phyloP scores from a whole-genome alignment of 2,888 invertebrate genomes.

The Melieria omissa region DNA sequence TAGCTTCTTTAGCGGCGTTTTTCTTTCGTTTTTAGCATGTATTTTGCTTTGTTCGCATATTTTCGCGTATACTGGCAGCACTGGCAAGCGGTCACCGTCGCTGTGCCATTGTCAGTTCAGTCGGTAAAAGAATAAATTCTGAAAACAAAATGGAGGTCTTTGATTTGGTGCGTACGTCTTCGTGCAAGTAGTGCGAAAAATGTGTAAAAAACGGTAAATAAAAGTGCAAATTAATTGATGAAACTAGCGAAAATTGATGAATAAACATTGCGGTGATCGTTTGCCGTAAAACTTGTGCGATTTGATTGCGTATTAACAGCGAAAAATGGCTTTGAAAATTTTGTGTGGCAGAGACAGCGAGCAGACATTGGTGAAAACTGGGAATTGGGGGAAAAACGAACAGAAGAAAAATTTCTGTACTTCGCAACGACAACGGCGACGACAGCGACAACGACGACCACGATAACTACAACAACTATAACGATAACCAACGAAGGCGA shows the following conservation, averaged over 20 bases:
- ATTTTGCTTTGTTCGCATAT: background rate
- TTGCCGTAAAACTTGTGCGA: conserved; percentile 16
- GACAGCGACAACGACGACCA: too few relatives aligned
- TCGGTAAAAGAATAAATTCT: conserved; percentile 52
- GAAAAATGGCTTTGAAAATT: conserved; percentile 56
- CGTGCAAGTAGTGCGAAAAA: conserved; percentile 62
- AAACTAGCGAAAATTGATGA: conserved; percentile 50
- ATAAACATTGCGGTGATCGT: conserved; percentile 43
- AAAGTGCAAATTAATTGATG: conserved; percentile 56
- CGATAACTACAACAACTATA: too few relatives aligned
- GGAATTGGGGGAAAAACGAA: conserved; percentile 32
- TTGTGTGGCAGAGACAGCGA: conserved; percentile 12
- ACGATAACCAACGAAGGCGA: conserved; percentile 47
- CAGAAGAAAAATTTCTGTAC: conserved; percentile 60
- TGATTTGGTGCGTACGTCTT: conserved; percentile 67
- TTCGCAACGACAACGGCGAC: conserved; percentile 51
- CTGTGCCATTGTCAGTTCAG: conserved; percentile 41
- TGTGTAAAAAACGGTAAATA: conserved; percentile 64
- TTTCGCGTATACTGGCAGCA: conserved; percentile 29
- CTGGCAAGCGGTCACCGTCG: conserved; percentile 36
- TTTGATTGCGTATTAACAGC: conserved; percentile 51
- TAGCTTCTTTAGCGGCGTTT: too few relatives aligned
- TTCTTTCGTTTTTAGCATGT: too few relatives aligned
- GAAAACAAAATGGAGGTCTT: conserved; percentile 68
- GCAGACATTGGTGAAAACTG: conserved; percentile 39